Base-by-base conservation (phyloP, 2,888 invertebrate species). In the Antheraea yamamai region DNA sequence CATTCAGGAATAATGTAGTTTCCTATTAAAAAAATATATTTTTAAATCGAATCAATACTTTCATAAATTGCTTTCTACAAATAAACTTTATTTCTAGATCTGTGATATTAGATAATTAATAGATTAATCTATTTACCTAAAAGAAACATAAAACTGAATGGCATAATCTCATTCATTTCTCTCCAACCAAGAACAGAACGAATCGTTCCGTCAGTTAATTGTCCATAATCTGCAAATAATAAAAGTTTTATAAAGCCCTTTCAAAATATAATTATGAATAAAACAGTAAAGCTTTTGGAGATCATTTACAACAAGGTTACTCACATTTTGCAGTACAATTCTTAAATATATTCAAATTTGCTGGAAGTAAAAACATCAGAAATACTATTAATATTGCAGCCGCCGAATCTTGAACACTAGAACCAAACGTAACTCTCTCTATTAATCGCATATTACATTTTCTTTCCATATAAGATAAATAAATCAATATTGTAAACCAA, bases 121-220 rank as follows among this genome's bases (percentile, higher is more conserved):
- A 55, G 7, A 66, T 52, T 55, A 64, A 68, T 82, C 72, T 77
- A 61, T 10, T 61, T 61, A 92, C 93, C 93, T 30, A 93, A 82
- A 51, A 93, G 82, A 79, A 92, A 92, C 79, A 86, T 88, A 74
- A 93, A 94, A 73, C 89, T 89, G 78, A 82, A 94, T 0, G 94
- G 91, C 83, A 93, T 79, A 3, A 61, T 30, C 4, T 75, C 68
- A 74, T 91, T 88, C 74, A 89, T 75, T 61, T 18, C 61, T 4
- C 61, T 79, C 91, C 91, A 93, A 70, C 83, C 78, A 14, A 94
- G 79, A 0, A 92, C 88, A 14, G 90, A 83, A 0, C 20, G 4
- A 0, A 89, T 61, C 10, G 78, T 78, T n/a, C 72, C 39, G 51
- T 88, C 88, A 4, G 93, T 89, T 18, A 92, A 73, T 0, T 91